Conservation (phyloP, 2,113 vertebrate genomes). For the Tinamus guttatus region DNA sequence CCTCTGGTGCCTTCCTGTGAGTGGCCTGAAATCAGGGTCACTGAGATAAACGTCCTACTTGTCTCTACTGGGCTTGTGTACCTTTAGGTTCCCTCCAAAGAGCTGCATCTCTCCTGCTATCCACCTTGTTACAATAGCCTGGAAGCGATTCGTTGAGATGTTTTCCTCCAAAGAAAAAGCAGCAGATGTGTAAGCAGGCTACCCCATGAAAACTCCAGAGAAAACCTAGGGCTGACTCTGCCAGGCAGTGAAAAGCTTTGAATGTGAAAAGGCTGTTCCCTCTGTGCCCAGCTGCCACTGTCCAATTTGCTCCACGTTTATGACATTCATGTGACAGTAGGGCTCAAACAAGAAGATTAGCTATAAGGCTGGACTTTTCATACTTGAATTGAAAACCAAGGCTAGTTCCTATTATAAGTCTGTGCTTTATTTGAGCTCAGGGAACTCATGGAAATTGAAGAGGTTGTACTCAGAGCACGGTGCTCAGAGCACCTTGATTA, state of each 20-base stretch:
- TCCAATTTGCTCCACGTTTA: neutral
- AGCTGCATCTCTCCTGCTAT: neutral
- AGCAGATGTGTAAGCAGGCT: neutral
- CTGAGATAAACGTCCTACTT: rapidly evolving
- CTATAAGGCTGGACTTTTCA: neutral
- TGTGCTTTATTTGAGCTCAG: neutral
- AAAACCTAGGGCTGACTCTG: neutral
- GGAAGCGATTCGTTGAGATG: neutral
- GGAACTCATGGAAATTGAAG: neutral
- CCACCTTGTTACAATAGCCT: neutral
- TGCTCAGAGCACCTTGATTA: neutral
- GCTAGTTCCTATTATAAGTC: neutral
- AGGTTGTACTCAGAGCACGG: neutral
- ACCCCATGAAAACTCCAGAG: neutral
- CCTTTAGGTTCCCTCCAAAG: neutral
- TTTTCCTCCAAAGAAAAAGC: neutral
- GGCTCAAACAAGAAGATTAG: neutral
- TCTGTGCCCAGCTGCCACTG: neutral
- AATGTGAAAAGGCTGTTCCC: neutral
- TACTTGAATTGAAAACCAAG: neutral
- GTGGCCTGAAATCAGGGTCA: neutral
- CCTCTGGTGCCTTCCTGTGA: neutral
- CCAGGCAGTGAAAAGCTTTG: neutral
- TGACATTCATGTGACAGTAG: neutral
- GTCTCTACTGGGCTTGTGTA: rapidly evolving